Percentiles rank a stretch among this genome's conserved stretches.
Evolutionary conservation across 2,113 vertebrate species (phyloP).

Genomic region (Piliocolobus tephrosceles): DNA sequence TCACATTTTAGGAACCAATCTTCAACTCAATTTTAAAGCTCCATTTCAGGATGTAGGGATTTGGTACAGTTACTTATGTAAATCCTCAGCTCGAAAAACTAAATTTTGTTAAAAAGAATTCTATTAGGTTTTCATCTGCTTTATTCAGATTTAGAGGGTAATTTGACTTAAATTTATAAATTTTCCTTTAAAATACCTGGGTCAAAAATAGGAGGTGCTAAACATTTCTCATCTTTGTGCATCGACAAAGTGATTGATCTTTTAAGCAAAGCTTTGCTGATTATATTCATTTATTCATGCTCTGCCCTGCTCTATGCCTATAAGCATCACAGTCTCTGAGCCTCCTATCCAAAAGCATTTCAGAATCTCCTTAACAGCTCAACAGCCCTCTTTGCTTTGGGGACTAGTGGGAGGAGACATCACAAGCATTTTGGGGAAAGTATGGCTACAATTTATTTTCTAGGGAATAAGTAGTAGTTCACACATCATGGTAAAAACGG

Average conservation of each 20-base stretch:
- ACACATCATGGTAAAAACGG: conserved; percentile 65
- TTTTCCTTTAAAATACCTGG: conserved; percentile 41
- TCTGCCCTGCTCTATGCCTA: conserved; percentile 34
- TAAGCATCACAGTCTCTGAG: conserved; percentile 37
- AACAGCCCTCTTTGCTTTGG: conserved; percentile 33
- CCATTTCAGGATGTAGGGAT: conserved; percentile 4
- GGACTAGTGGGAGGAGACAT: conserved; percentile 18
- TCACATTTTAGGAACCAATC: conserved; percentile 12
- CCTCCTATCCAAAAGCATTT: conserved; percentile 64
- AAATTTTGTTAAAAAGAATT: background rate
- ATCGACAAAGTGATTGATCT: conserved; percentile 62
- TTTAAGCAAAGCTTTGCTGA: conserved; percentile 59
- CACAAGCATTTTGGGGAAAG: background rate
- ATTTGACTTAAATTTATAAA: conserved; percentile 40
- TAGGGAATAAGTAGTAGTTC: conserved; percentile 15
- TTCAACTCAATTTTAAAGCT: conserved; percentile 44
- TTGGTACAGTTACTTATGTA: background rate
- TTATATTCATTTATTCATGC: conserved; percentile 75
- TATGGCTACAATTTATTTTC: conserved; percentile 59
- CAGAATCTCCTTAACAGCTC: conserved; percentile 66
- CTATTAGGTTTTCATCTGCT: conserved; percentile 57
- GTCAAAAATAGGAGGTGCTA: conserved; percentile 39
- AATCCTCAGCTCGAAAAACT: background rate
- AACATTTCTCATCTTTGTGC: conserved; percentile 50
- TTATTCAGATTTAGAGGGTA: conserved; percentile 63